A percentile compares a stretch with the other conserved stretches of the same genome.
phyloP scores from a whole-genome alignment of 2,797 vertebrate species.

The Iguana delicatissima region DNA sequence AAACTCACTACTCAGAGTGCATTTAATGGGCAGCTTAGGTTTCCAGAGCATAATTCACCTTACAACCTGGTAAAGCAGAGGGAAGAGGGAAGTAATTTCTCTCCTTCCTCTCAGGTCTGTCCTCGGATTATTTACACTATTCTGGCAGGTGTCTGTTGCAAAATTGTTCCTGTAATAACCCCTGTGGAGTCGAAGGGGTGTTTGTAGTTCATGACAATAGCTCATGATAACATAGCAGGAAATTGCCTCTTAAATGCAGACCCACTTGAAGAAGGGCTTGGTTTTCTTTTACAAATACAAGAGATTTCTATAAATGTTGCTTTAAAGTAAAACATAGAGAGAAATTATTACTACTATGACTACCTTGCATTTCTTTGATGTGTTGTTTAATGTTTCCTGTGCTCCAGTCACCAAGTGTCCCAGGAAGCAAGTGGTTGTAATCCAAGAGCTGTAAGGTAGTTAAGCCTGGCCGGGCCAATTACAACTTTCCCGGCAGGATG shows the following conservation, averaged over 20 bases:
- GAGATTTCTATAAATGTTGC: too few species aligned
- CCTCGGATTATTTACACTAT: not conserved
- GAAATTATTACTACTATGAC: too few species aligned
- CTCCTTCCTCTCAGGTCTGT: not conserved
- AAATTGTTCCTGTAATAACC: conserved; percentile 7
- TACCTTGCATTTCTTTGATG: too few species aligned
- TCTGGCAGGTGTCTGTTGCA: not conserved
- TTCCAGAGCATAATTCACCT: conserved; percentile 12
- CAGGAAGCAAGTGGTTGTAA: too few species aligned
- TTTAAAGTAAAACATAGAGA: too few species aligned
- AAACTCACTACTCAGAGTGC: not conserved
- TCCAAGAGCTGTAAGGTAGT: too few species aligned
- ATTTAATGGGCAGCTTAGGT: not conserved
- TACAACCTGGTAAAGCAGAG: not conserved
- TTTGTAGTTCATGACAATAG: not conserved
- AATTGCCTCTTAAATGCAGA: not conserved
- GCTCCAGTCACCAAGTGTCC: too few species aligned
- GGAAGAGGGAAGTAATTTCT: not conserved
- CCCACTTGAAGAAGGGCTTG: conserved; percentile 16
- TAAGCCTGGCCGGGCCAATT: too few species aligned
- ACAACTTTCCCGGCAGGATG: too few species aligned
- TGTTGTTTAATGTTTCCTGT: too few species aligned
- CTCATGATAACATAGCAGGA: not conserved
- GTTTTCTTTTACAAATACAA: conserved; percentile 27
- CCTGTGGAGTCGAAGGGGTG: conserved; percentile 51